Percentiles rank a stretch among this genome's conserved stretches.
phyloP scores from a whole-genome alignment of 2,113 vertebrate genomes.

The Bothrops jararaca region DNA sequence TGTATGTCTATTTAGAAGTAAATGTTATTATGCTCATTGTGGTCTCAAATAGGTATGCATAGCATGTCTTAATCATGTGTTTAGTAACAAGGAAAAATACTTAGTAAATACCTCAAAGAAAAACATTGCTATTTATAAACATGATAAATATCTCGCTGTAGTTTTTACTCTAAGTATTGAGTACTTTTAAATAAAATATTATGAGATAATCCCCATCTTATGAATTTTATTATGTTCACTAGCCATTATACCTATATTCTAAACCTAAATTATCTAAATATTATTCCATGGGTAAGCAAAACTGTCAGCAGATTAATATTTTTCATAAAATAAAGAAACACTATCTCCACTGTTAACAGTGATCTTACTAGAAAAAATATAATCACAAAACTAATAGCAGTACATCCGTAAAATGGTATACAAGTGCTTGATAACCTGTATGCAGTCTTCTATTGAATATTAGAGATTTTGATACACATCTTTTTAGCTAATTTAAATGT shows the following conservation, averaged over 20 bases:
- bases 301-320: constrained; percentile 33
- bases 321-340: constrained; percentile 42
- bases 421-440: constrained; percentile 27
- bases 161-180: constrained; percentile 36
- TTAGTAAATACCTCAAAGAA: constrained; percentile 25
- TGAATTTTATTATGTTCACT: constrained; percentile 5
- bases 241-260: constrained; percentile 23
- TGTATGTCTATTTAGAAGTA: not conserved
- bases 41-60: not conserved
- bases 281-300: constrained; percentile 37
- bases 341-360: constrained; percentile 43
- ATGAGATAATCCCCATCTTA: constrained; percentile 1
- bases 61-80: constrained; percentile 14
- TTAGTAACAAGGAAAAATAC: constrained; percentile 42
- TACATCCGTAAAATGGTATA: not conserved
- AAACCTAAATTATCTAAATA: constrained; percentile 33
- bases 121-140: not conserved
- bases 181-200: constrained; percentile 9
- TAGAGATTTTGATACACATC: constrained; percentile 25
- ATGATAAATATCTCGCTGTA: constrained; percentile 14
- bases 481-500: not conserved
- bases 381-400: constrained; percentile 44
- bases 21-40: not conserved
- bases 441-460: constrained; percentile 40
- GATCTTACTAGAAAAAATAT: constrained; percentile 46